A percentile compares a stretch with the other conserved stretches of the same genome.
Conservation (phyloP, 2,113 vertebrate genomes). For the Coptodon bakossiorum region DNA sequence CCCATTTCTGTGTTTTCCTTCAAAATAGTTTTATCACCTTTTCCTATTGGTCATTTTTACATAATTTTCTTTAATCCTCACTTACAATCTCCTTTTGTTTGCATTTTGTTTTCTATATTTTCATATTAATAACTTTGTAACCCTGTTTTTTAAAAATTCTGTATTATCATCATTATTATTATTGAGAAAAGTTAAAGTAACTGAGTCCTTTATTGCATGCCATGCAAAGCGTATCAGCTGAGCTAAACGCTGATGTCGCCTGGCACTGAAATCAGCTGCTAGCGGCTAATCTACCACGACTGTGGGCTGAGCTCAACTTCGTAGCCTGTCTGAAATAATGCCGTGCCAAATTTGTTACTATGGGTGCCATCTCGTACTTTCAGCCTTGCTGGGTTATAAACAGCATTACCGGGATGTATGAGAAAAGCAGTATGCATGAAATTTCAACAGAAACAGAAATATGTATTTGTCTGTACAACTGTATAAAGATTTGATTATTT, state of each 20-base stretch:
- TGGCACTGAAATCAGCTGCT: background rate
- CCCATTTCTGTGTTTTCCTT: background rate
- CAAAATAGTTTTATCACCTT: background rate
- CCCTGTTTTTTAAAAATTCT: background rate
- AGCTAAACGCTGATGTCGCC: background rate
- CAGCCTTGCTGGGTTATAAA: background rate
- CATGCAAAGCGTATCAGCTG: background rate
- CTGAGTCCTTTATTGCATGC: background rate
- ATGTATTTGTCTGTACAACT: background rate
- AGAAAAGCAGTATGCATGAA: background rate
- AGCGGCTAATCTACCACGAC: background rate
- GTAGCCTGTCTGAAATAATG: background rate
- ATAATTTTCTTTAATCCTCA: background rate
- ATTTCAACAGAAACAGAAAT: background rate
- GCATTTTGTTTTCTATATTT: background rate
- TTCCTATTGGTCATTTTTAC: background rate
- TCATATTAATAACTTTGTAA: background rate
- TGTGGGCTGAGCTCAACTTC: background rate
- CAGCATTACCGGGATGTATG: background rate
- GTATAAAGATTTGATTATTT: background rate
- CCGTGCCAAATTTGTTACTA: background rate
- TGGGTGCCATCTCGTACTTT: background rate
- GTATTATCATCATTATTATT: background rate
- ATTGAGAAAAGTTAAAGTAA: background rate
- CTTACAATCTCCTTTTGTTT: background rate